Base-by-base conservation (phyloP, 2,113 vertebrate genomes). In the Phaethornis superciliosus region DNA sequence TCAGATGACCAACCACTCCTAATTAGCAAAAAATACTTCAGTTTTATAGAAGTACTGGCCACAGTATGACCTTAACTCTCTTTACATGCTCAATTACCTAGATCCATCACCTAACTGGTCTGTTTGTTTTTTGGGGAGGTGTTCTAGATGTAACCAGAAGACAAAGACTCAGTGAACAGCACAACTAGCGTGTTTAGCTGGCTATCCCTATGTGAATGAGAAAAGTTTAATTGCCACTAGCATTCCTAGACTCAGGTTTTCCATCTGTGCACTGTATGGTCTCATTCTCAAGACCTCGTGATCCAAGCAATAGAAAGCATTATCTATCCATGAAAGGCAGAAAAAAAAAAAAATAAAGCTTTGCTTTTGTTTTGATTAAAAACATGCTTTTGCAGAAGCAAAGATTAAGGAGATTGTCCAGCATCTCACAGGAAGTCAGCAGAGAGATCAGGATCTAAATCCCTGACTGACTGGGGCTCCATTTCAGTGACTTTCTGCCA, bases 1-100 rank as follows among this genome's bases (percentile, higher is more conserved):
- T 93, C 65, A 93, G 47, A 74, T 65, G 60, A 86, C 24, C 60
- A 92, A 88, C 71, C 84, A 89, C 86, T 94, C 37, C 77, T 62
- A 64, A 77, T 74, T 80, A 65, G 27, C 23, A 76, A 37, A 81
- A 62, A 89, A 94, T 49, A 68, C 65, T 84, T 83, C 5, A 49
- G 32, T 80, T 94, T 86, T 63, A 79, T 42, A 58, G 62, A 67
- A 85, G 52, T 33, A 76, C 7, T 40, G 11, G 33, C 42, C 59
- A 68, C 4, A 6, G 27, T 71, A 30, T 59, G 47, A 93, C 23
- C 68, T 79, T 78, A 65, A 54, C 15, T 81, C 20, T 42, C n/a
- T 78, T 74, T 71, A 55, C 0, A 6, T 42, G 47, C 26, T 49
- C 62, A 7, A 62, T 70, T 91, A 85, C 59, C 16, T 84, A 70